These are phyloP conservation scores for Serranus cabrilla DNA, from an alignment of 2,797 vertebrate genomes.

Conservation along the genomic window DNA sequence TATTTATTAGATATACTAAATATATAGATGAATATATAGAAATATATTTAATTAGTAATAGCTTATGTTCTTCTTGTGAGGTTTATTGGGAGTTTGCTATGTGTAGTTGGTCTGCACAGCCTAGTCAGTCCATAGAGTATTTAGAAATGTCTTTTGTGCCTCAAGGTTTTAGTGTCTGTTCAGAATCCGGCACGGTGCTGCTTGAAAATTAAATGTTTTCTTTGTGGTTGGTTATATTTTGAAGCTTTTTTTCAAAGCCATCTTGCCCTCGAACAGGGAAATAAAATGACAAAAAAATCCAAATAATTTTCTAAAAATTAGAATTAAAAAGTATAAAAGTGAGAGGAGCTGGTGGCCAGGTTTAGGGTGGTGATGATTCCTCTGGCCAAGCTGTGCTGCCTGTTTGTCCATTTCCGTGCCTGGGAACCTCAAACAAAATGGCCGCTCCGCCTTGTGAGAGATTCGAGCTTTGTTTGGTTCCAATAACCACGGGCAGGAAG, in stretches of 20 bases:
- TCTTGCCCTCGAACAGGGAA: constrained; percentile 24
- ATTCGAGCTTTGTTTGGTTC: constrained; percentile 5
- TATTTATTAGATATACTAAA: constrained; percentile 88
- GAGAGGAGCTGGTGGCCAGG: constrained; percentile 48
- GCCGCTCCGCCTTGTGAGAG: constrained; percentile 36
- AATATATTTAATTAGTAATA: constrained; percentile 85
- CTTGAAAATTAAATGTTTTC: constrained; percentile 56
- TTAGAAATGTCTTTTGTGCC: constrained; percentile 80
- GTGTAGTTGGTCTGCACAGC: constrained; percentile 84
- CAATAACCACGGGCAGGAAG: constrained; percentile 11
- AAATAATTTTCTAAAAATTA: constrained; percentile 55
- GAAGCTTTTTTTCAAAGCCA: constrained; percentile 52
- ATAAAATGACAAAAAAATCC: constrained; percentile 53
- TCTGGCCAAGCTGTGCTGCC: constrained; percentile 24
- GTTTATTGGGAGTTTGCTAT: constrained; percentile 77
- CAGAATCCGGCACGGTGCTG: constrained; percentile 69
- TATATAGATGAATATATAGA: constrained; percentile 82
- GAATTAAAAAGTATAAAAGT: constrained; percentile 53
- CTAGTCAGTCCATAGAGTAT: constrained; percentile 72
- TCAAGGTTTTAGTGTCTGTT: constrained; percentile 75
- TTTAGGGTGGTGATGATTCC: constrained; percentile 2
- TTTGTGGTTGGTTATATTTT: constrained; percentile 56
- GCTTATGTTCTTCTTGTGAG: constrained; percentile 82
- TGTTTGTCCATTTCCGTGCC: not conserved
- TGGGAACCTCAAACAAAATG: constrained; percentile 47